Base-by-base conservation (phyloP, 2,797 vertebrate genomes). In the Sebastiscus tertius region DNA sequence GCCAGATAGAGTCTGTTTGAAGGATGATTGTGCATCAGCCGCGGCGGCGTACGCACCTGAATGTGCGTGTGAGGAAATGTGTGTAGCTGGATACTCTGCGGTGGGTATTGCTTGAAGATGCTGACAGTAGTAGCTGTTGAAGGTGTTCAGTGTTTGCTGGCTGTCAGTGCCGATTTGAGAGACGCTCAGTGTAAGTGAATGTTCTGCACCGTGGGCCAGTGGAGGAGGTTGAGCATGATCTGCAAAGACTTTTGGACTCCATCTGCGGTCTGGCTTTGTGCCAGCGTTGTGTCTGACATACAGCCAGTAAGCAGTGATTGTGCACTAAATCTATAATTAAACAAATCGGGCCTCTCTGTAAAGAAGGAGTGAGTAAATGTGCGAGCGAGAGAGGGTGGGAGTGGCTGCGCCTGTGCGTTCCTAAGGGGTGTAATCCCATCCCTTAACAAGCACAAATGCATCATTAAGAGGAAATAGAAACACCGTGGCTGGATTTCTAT, bases 101-200 rank as follows among this genome's bases (percentile, higher is more conserved):
- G 78, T 83, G 79, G 70, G 79, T 85, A 79, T 70, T 85, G 82
- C 84, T 92, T 61, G 77, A 89, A 92, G 90, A 90, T 86, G 92
- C 88, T 92, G 93, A 94, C 87, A 91, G 88, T 59, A 77, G 87
- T 86, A 82, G 77, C 87, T 85, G 86, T 66, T 90, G 86, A 90
- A 92, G 92, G 90, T 92, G 90, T 89, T 92, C 87, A 77, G 85
- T 92, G 90, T 93, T 92, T 90, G 93, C 86, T 88, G 26, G 85
- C 91, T 93, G 93, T 92, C 92, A 86, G 82, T 36, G 86, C 78
- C 58, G 72, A 92, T 93, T 91, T 93, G 82, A 88, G 85, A 93
- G 90, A 89, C 10, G 39, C 88, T 93, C 85, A 85, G 75, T 80
- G 84, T 86, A 91, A 93, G 93, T 89, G 90, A 91, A 91, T 83